Evolutionary conservation across 2,113 vertebrate genomes (phyloP), one percentile per base, ranked within the genome.

Genomic region (human (Homo sapiens)): DNA sequence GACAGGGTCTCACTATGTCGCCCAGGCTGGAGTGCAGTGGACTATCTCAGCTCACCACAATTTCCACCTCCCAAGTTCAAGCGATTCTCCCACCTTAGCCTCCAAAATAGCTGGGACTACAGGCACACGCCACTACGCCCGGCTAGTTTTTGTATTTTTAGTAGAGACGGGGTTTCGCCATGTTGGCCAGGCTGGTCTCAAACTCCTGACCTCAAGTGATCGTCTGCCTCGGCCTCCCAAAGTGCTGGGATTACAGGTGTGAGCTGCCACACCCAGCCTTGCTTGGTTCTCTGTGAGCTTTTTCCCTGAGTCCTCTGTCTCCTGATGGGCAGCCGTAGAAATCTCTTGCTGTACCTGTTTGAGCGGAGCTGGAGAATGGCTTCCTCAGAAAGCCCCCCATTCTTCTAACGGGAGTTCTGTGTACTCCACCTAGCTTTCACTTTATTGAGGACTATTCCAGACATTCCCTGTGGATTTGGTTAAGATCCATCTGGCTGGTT

Each of bases 331-430:
- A n/a, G 52, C 22, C 43, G 5, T 1, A 13, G 84, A 84, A 32
- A 5, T 35, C 61, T 30, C 48, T 73, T 5, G 0, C 64, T 23
- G 11, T 43, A 3, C 43, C 50, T 55, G n/a, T 92, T 72, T 57
- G 57, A 87, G 52, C 32, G 27, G 94, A 4, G 50, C 25, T 25
- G 30, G 66, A 20, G 25, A 27, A 13, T 11, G 43, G 16, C 64
- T 22, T 30, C 18, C 35, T 43, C 35, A 4, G 4, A 83, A 40
- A 32, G 32, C 27, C 45, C 45, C 22, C 30, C 1, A 4, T n/a
- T 11, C 16, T 27, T 30, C 66, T 57, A 4, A 0, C 3, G 1
- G 14, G 64, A n/a, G n/a, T 6, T 45, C 6, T 25, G 1, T 68
- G 7, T n/a, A 35, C 23, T 66, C 68, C 25, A 1, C n/a, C 48